Base-by-base conservation (phyloP, 2,888 invertebrate genomes). In the Philonicus albiceps region DNA sequence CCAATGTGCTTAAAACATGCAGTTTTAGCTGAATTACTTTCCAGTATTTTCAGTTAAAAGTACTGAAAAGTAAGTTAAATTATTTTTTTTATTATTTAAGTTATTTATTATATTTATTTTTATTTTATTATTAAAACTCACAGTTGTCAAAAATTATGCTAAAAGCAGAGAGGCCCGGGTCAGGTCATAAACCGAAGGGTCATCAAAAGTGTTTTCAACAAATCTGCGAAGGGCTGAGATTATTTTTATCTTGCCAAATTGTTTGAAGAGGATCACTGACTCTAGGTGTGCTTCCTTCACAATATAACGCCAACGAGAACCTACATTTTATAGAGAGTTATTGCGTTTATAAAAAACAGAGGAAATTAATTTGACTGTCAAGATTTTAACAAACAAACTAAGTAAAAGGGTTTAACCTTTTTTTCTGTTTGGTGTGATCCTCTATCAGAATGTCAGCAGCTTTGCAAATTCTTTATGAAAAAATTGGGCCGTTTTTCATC, bases 401-500 rank as follows among this genome's bases (percentile, higher is more conserved):
- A 64, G 64, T 64, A 64, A 64, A 64, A 64, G 64, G 64, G 22
- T 53, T 64, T 27, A 19, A 19, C 64, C 64, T 22, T 64, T 64
- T 19, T 27, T 22, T 64, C 27, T 27, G 22, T 3, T 19, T 64
- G 27, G 64, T 64, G 64, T 64, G 64, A 64, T 64, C 64, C 64
- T 64, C 64, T 64, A 64, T 64, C 64, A 64, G 27, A 64, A 64
- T 27, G 64, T 64, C 64, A 64, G 22, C 64, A 64, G 64, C 64
- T 64, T 64, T 64, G 64, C 7, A 64, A 64, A 64, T 64, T 64
- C 64, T 8, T 22, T 19, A 7, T 11, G 7, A 78, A 78, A 78
- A 78, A 78, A 30, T 78, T 34, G 43, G 78, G 49, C 78, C 16
- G 78, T 49, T 78, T 49, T 78, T 78, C 78, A 78, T 64, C 53